phyloP scores from a whole-genome alignment of 2,113 vertebrate species.

The Colius striatus region DNA sequence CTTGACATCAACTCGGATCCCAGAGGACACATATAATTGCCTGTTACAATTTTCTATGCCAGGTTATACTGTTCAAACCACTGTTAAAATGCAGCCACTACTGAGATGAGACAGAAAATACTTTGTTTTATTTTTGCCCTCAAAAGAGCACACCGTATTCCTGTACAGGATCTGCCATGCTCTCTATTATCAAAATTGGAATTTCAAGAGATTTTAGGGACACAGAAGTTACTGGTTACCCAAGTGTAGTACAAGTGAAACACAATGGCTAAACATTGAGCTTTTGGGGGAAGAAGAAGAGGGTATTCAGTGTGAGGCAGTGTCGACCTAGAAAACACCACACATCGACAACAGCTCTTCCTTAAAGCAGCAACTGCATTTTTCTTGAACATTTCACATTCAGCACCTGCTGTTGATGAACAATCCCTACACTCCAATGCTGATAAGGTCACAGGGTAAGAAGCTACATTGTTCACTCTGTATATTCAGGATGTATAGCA shows the following conservation, averaged over 20 bases:
- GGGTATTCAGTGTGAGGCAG: neutral
- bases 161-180: neutral
- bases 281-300: neutral
- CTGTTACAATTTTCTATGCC: neutral
- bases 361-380: neutral
- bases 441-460: neutral
- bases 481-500: neutral
- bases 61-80: neutral
- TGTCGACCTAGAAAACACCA: neutral
- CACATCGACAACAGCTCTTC: neutral
- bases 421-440: neutral
- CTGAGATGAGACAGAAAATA: neutral
- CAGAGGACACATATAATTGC: neutral
- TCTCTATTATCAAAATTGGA: neutral
- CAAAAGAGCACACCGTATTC: neutral
- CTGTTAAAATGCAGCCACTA: neutral
- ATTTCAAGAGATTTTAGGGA: neutral
- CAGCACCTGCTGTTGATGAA: neutral
- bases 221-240: neutral
- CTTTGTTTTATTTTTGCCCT: neutral
- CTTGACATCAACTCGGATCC: neutral
- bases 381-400: neutral
- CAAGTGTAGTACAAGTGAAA: neutral
- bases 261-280: neutral
- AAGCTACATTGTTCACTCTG: fast-evolving